A percentile compares a stretch with the other conserved stretches of the same genome.
phyloP scores from a whole-genome alignment of 2,113 vertebrate genomes.

The Pteruthius melanotis region DNA sequence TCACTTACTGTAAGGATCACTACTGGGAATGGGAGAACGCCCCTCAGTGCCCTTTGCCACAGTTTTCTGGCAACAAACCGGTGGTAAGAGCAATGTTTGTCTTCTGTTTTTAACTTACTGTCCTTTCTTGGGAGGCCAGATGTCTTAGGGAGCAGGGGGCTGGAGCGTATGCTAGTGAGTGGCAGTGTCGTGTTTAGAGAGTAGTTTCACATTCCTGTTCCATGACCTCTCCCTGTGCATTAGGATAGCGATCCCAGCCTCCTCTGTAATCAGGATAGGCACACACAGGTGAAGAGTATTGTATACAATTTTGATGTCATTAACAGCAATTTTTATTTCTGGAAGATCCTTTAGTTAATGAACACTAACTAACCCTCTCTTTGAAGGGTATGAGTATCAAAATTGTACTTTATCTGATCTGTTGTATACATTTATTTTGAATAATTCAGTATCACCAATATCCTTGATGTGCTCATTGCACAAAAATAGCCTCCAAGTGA shows the following conservation, averaged over 20 bases:
- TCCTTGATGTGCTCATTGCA: not conserved
- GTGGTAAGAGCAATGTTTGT: constrained; percentile 70
- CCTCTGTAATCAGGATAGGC: not conserved
- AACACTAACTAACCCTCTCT: not conserved
- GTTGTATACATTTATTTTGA: not conserved
- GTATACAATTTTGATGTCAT: not conserved
- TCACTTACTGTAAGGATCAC: constrained; percentile 74
- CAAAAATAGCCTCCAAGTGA: not conserved
- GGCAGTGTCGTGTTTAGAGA: not conserved
- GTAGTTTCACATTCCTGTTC: not conserved
- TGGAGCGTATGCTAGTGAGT: not conserved
- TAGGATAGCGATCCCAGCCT: not conserved
- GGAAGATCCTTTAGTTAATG: not conserved
- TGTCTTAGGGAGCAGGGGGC: not conserved
- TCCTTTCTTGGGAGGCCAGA: not conserved
- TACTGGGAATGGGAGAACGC: constrained; percentile 69
- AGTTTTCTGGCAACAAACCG: constrained; percentile 79
- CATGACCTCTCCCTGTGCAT: not conserved
- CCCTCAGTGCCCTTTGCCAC: constrained; percentile 71
- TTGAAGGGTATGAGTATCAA: not conserved
- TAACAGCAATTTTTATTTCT: not conserved
- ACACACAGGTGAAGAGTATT: not conserved
- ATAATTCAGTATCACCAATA: not conserved
- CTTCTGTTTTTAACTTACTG: not conserved
- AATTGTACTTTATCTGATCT: not conserved